Conservation (phyloP, 1,140 invertebrate species). For the Drosophila arizonae region DNA sequence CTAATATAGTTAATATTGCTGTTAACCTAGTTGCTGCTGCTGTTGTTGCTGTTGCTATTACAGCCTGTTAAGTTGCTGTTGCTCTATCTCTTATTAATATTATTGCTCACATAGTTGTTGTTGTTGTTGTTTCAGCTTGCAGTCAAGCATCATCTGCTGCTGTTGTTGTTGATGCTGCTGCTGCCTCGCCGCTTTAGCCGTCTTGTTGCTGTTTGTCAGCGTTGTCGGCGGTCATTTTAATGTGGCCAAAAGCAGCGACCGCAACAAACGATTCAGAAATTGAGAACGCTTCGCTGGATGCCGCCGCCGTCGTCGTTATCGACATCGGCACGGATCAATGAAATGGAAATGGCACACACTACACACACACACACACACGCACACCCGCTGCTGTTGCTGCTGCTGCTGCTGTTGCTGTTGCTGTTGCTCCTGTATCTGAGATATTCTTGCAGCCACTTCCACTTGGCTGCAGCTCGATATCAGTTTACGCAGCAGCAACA, state of each 20-base stretch:
- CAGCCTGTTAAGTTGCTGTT: no score
- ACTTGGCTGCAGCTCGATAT: conserved; percentile 56
- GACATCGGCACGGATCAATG: conserved; percentile 78
- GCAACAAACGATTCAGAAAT: conserved; percentile 76
- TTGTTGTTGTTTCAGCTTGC: conserved; percentile 3
- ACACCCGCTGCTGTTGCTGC: conserved; percentile 13
- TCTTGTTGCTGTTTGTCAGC: conserved; percentile 21
- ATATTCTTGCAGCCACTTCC: conserved; percentile 44
- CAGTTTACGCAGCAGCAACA: conserved; percentile 50
- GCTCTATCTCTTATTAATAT: no score
- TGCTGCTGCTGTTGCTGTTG: conserved; percentile 25
- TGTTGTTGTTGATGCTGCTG: conserved; percentile 3
- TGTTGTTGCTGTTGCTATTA: no score
- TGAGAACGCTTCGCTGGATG: conserved; percentile 74
- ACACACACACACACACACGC: not conserved
- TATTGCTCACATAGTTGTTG: not conserved
- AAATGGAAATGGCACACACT: conserved; percentile 70
- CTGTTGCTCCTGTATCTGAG: conserved; percentile 25
- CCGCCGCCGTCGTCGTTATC: conserved; percentile 50
- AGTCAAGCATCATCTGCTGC: not conserved
- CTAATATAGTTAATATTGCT: no score
- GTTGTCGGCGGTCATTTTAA: conserved; percentile 77
- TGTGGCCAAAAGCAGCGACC: conserved; percentile 75
- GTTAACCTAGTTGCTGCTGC: no score
- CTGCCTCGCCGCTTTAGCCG: not conserved